These are phyloP conservation scores for Gymnocheta viridis DNA, from an alignment of 2,888 invertebrate species.

Conservation along the genomic window DNA sequence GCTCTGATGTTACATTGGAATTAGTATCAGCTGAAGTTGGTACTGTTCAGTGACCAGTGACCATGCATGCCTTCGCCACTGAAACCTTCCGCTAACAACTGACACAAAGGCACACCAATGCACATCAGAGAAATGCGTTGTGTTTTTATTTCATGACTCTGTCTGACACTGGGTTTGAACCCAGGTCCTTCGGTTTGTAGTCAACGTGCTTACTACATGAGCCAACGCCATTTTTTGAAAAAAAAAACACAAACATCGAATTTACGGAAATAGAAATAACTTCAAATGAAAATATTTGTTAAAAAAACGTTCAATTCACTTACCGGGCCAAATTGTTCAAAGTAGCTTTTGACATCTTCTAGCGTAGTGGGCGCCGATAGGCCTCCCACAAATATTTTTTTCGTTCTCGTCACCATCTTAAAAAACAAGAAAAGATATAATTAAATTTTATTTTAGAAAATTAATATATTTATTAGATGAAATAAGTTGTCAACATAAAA, in stretches of 20 bases:
- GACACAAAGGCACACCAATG: no score
- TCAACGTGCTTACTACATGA: no score
- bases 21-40: no score
- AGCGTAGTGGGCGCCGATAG: slow-evolving; percentile 99
- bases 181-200: no score
- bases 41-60: no score
- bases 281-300: background rate
- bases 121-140: no score
- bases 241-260: background rate
- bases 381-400: slow-evolving; percentile 99
- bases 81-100: no score
- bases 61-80: no score
- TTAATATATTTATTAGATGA: background rate
- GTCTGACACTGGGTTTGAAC: no score
- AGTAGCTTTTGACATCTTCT: slow-evolving; percentile 99
- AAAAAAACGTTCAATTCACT: slow-evolving; percentile 82
- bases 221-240: no score
- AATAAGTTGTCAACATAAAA: background rate
- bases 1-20: no score
- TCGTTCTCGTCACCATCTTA: slow-evolving; percentile 99
- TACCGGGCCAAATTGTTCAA: slow-evolving; percentile 99
- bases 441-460: background rate
- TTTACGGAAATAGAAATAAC: background rate
- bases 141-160: no score
- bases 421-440: slow-evolving; percentile 77